phyloP scores from a whole-genome alignment of 1,140 invertebrate genomes.

The Chymomyza costata region DNA sequence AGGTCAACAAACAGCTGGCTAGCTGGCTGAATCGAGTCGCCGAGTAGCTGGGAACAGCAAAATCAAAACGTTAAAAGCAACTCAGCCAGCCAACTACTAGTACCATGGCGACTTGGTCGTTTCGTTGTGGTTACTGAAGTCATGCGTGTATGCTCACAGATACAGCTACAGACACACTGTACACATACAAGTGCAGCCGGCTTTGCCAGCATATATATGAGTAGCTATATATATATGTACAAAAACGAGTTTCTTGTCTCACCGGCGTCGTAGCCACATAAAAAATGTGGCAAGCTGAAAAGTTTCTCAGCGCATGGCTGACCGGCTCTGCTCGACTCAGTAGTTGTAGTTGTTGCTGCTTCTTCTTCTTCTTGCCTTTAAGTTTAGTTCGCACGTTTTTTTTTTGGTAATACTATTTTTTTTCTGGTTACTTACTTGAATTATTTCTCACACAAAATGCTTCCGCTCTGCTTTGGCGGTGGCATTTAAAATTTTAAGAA shows the following conservation, averaged over 20 bases:
- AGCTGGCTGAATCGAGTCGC: constrained; percentile 27
- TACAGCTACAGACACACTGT: constrained; percentile 7
- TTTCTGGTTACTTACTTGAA: constrained; percentile 3
- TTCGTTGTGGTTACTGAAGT: constrained; percentile 61
- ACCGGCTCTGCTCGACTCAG: too few relatives aligned
- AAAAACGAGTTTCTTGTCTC: constrained; percentile 62
- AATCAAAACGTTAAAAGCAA: too few relatives aligned
- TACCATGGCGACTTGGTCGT: too few relatives aligned
- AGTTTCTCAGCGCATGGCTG: constrained; percentile 53
- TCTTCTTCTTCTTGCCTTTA: constrained; percentile 42
- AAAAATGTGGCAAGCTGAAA: constrained; percentile 33
- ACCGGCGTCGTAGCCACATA: constrained; percentile 32
- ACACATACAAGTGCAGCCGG: constrained; percentile 35
- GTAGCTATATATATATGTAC: too few relatives aligned
- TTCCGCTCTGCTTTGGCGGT: constrained; percentile 31
- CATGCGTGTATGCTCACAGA: constrained; percentile 47
- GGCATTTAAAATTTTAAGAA: neutral
- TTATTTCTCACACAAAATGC: constrained; percentile 25
- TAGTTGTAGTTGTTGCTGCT: constrained; percentile 35
- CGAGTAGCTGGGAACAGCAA: neutral
- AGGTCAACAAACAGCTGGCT: constrained; percentile 74
- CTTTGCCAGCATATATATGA: too few relatives aligned
- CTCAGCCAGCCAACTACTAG: too few relatives aligned
- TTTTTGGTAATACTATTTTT: constrained; percentile 15
- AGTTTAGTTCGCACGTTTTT: constrained; percentile 69